Evolutionary conservation across 2,888 invertebrate genomes (phyloP), one percentile per base, ranked within the genome.

Genomic region (Rhamnusium bicolor): DNA sequence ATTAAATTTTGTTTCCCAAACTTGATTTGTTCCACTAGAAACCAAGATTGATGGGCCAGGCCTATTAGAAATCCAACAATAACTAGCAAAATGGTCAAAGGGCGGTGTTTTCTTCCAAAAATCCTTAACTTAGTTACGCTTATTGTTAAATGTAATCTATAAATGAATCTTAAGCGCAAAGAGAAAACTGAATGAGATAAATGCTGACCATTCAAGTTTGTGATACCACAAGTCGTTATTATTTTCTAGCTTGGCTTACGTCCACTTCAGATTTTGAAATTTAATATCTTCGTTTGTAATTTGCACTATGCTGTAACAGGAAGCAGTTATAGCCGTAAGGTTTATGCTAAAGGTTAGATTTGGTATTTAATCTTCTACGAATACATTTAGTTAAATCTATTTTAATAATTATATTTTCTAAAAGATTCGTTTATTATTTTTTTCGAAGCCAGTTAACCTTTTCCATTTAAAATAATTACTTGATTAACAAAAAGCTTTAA

Each of bases 81-180:
- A 16, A 65, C 29, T 29, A 61, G 68, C 68, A 53, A 75, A 73
- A 71, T 67, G 75, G 73, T 63, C 75, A 71, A 73, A 67, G 53
- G 61, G 54, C 63, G 66, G 74, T 46, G 19, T 68, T 47, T 27
- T 29, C 60, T 54, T 47, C 27, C 5, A 29, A 32, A 62, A 54
- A 46, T 56, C 18, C 63, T 51, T 63, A 51, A 63, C 63, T 54
- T 63, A 63, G 63, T 27, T 63, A 63, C 63, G 63, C 24, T 49
- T 29, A 49, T 63, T 63, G 49, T 51, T 49, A 29, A 51, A 40
- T 18, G 54, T 1, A 49, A 24, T 29, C 49, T 49, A 29, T 51
- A 63, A 63, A 63, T 51, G 47, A 46, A 63, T 63, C 63, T n/a
- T 18, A 12, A 8, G 27, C 29, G 24, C 18, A 27, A 49, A 18